These are phyloP conservation scores for Sitta europaea DNA, from an alignment of 2,113 vertebrate species.

Conservation along the genomic window DNA sequence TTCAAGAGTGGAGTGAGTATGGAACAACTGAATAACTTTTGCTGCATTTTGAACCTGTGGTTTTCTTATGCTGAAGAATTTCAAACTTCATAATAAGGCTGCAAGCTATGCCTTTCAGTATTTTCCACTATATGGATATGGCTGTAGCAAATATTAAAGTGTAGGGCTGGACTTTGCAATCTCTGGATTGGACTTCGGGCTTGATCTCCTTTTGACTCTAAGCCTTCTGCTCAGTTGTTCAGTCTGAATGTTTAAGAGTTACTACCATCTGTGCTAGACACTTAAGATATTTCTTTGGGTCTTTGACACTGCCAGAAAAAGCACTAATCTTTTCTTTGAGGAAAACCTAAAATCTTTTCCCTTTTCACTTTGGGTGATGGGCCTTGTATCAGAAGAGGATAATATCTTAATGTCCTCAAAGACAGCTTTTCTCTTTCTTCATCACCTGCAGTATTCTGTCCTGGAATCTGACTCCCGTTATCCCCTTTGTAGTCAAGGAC, in stretches of 20 bases:
- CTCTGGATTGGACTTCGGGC: not conserved
- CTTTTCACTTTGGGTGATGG: slow-evolving; percentile 72
- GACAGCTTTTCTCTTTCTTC: slow-evolving; percentile 59
- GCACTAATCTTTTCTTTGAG: slow-evolving; percentile 54
- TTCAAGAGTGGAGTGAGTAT: not conserved
- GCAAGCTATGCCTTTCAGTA: not conserved
- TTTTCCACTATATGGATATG: not conserved
- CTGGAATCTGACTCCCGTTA: slow-evolving; percentile 32
- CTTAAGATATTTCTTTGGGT: not conserved
- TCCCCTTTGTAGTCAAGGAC: slow-evolving; percentile 29
- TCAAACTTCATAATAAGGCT: not conserved
- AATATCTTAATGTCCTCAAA: slow-evolving; percentile 35
- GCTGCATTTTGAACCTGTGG: not conserved
- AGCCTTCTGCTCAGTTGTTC: not conserved
- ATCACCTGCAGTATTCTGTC: slow-evolving; percentile 54
- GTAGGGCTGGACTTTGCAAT: not conserved
- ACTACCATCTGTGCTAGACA: not conserved
- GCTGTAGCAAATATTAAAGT: not conserved
- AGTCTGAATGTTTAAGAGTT: slow-evolving; percentile 22
- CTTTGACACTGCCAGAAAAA: slow-evolving; percentile 19
- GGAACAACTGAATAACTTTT: not conserved
- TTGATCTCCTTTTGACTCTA: not conserved
- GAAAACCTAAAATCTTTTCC: slow-evolving; percentile 37
- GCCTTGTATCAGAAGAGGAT: slow-evolving; percentile 34
- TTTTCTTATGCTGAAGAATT: not conserved